Base-by-base conservation (phyloP, 1,140 invertebrate genomes). In the Lasioglossum baleicum region DNA sequence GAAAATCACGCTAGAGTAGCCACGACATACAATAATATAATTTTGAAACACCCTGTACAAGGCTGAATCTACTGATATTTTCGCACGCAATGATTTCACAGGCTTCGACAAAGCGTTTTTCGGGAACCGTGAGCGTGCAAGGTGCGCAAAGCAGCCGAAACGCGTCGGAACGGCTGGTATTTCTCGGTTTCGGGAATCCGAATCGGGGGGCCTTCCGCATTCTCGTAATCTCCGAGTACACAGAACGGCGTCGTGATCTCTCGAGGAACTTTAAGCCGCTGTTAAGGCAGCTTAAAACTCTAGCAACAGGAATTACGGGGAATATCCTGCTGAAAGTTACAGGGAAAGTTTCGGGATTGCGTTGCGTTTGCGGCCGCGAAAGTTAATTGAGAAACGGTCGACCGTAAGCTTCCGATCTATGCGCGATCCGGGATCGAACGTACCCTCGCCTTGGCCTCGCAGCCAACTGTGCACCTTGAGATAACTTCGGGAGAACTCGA, bases 201-300 rank as follows among this genome's bases (percentile, higher is more conserved):
- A 84, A 58, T 82, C 51, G 74, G n/a, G n/a, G n/a, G n/a, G 53
- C 65, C 42, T 65, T 67, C 60, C 48, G 53, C 68, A 48, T 51
- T 48, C 42, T 60, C 60, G 81, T 86, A 86, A 86, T 86, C 84
- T 86, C 76, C 35, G 60, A 80, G 17, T 83, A 86, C 71, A 82
- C 80, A 8, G 74, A 70, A 75, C 70, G 75, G 60, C 51, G 80
- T 65, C 51, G 80, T 65, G 84, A 86, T 86, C 80, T 86, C 84
- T 76, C 71, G 64, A 76, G 71, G 51, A 85, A 86, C 66, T 86
- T 83, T 86, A 86, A 86, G 80, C 84, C 65, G 48, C 61, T 61
- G 84, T 83, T 86, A 85, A 86, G 84, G 83, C 80, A 85, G 84
- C 83, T 87, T 87, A 85, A 87, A 86, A 87, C 85, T 85, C 84